Evolutionary conservation across 2,888 invertebrate species (phyloP).

Genomic region (Arctia plantaginis): DNA sequence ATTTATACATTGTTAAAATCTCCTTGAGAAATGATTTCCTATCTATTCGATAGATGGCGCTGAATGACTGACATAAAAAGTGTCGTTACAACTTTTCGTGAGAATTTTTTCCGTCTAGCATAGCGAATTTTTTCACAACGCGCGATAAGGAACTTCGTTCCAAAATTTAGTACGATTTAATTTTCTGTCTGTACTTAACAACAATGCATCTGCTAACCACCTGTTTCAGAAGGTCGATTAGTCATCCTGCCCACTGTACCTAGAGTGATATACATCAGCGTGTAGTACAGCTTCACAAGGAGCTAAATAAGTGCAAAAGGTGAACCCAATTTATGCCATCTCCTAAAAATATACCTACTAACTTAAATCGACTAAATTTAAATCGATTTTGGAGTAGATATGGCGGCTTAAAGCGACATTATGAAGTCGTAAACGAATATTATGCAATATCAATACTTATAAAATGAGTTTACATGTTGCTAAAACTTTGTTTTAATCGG

Average conservation of each 20-base stretch:
- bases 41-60: too few species aligned
- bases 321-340: not conserved
- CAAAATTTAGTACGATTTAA: conserved; percentile 20
- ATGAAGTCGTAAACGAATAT: not conserved
- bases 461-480: not conserved
- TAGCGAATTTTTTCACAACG: too few species aligned
- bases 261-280: not conserved
- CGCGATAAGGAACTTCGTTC: too few species aligned
- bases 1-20: too few species aligned
- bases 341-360: not conserved
- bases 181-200: conserved; percentile 52
- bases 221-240: conserved; percentile 69
- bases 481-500: not conserved
- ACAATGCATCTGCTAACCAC: conserved; percentile 74
- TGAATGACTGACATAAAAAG: too few species aligned
- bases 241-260: conserved; percentile 47
- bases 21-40: too few species aligned
- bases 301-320: not conserved
- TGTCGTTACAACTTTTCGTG: too few species aligned
- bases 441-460: not conserved
- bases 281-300: not conserved
- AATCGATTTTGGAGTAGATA: not conserved
- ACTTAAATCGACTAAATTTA: not conserved
- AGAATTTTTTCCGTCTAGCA: too few species aligned
- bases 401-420: not conserved